These are phyloP conservation scores for Incurvaria masculella DNA, from an alignment of 2,888 invertebrate genomes.

Conservation along the genomic window DNA sequence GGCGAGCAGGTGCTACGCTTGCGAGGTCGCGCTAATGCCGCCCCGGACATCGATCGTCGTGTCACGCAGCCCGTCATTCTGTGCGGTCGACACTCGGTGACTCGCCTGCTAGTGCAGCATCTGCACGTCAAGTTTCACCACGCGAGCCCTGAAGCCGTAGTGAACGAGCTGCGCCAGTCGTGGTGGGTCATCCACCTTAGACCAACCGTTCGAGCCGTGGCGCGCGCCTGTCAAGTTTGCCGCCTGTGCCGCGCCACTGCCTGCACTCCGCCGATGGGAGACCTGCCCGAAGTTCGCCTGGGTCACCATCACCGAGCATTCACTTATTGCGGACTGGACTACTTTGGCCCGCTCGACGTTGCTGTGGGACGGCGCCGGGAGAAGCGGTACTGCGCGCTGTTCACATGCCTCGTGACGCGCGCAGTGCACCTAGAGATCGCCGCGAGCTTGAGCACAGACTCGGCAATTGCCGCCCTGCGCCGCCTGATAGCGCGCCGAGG, in stretches of 20 bases:
- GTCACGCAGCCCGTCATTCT: constrained; percentile 10
- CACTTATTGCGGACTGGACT: constrained; percentile 4
- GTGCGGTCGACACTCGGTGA: constrained; percentile 8
- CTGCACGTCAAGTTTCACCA: constrained; percentile 7
- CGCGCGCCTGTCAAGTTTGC: constrained; percentile 1
- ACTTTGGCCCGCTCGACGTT: constrained; percentile 5
- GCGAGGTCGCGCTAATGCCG: constrained; percentile 1
- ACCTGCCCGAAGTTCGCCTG: constrained; percentile 7
- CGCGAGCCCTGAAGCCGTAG: constrained; percentile 9
- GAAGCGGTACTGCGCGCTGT: constrained; percentile 1
- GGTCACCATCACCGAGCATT: background rate
- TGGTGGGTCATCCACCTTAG: constrained; percentile 9
- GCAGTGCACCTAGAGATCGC: constrained; percentile 2
- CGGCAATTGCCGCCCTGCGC: background rate
- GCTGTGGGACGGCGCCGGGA: constrained; percentile 2
- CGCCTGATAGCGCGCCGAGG: constrained; percentile 2
- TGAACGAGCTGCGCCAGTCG: constrained; percentile 10
- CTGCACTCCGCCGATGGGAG: constrained; percentile 5
- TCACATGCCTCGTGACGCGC: constrained; percentile 2
- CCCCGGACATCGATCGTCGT: background rate
- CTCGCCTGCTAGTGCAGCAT: constrained; percentile 7
- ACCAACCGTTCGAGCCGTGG: constrained; percentile 4
- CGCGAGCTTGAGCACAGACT: background rate
- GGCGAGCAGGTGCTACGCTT: constrained; percentile 1
- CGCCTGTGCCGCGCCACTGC: constrained; percentile 2